phyloP scores from a whole-genome alignment of 2,888 invertebrate genomes.

The Drosophila pseudotalamancana region DNA sequence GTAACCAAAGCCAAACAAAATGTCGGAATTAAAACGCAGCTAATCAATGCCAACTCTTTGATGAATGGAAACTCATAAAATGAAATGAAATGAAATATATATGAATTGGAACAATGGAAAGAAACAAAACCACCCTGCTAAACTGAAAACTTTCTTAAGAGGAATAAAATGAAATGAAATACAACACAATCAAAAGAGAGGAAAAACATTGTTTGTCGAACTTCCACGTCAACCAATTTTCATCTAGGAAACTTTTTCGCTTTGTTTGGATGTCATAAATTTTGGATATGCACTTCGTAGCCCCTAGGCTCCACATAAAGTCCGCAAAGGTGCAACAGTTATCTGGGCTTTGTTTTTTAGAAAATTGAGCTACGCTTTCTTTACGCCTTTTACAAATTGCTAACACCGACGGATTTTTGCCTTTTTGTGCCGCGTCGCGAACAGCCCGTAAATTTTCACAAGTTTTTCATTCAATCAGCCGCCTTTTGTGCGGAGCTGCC shows the following conservation, averaged over 20 bases:
- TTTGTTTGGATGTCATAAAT: neutral
- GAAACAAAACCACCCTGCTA: neutral
- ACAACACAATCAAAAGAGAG: neutral
- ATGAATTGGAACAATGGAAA: neutral
- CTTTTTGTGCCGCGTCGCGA: constrained; percentile 29
- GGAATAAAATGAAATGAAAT: neutral
- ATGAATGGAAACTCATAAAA: too few species aligned
- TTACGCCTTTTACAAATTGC: neutral
- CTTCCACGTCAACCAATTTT: too few species aligned
- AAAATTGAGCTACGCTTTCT: neutral
- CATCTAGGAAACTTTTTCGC: neutral
- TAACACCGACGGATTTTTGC: neutral
- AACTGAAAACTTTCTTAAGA: neutral
- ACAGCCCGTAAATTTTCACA: constrained; percentile 49
- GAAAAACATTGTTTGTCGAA: too few species aligned
- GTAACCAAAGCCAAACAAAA: too few species aligned
- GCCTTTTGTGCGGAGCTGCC: constrained; percentile 40
- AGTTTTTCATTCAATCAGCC: constrained; percentile 37
- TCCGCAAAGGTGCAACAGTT: neutral
- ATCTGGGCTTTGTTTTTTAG: neutral
- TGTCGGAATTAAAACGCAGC: too few species aligned
- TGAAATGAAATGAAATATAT: neutral
- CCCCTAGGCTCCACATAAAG: neutral
- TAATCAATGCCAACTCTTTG: too few species aligned
- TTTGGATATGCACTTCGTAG: neutral